Conservation (phyloP, 2,113 vertebrate species). For the Apodemus sylvaticus region DNA sequence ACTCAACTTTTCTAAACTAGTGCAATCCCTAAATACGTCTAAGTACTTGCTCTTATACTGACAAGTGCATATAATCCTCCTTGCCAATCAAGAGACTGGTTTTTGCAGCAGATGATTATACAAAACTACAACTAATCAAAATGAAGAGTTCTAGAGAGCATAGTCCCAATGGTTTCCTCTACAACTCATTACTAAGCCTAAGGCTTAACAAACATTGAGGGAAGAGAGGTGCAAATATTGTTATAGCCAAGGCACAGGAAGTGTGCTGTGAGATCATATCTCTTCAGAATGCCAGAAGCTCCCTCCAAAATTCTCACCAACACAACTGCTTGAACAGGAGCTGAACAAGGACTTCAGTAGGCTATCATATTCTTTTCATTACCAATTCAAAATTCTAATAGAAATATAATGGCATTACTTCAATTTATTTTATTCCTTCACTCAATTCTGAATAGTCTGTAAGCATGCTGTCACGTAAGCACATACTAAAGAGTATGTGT, state of each 20-base stretch:
- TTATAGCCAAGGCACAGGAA: background rate
- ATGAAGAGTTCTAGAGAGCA: background rate
- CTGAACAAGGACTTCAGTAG: background rate
- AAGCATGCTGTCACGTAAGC: background rate
- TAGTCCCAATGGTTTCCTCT: background rate
- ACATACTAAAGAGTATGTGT: background rate
- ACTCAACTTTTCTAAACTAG: background rate
- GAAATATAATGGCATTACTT: background rate
- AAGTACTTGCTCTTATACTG: background rate
- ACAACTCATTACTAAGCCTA: background rate
- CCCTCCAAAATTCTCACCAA: background rate
- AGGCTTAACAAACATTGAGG: background rate
- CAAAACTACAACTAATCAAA: background rate
- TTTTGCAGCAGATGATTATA: background rate
- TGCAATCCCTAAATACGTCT: background rate
- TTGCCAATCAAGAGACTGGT: background rate
- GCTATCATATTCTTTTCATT: background rate
- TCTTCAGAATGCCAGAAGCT: background rate
- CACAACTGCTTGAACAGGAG: too few species aligned
- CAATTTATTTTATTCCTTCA: constrained; percentile 2
- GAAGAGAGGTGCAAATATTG: background rate
- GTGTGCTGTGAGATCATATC: too few species aligned
- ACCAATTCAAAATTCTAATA: background rate
- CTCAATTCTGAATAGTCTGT: background rate
- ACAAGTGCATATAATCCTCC: background rate